These are phyloP conservation scores for Panorpa germanica DNA, from an alignment of 2,888 invertebrate genomes.

Conservation along the genomic window DNA sequence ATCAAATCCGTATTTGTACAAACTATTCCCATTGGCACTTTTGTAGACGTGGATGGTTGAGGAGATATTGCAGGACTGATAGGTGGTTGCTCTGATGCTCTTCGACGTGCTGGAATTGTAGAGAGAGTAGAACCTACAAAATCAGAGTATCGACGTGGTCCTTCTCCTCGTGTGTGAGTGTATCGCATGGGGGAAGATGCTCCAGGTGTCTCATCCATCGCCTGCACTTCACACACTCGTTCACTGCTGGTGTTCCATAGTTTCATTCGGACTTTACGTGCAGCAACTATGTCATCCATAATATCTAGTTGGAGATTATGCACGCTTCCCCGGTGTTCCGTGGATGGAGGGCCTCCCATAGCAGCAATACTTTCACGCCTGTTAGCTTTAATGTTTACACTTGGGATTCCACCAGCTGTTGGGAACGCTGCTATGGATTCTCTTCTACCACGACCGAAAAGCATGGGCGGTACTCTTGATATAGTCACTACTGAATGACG, in stretches of 20 bases:
- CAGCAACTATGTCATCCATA: slow-evolving; percentile 74
- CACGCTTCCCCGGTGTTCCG: slow-evolving; percentile 53
- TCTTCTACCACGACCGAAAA: slow-evolving; percentile 59
- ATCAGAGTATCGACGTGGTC: slow-evolving; percentile 50
- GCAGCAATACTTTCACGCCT: slow-evolving; percentile 17
- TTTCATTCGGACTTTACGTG: slow-evolving; percentile 65
- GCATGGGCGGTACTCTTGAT: slow-evolving; percentile 55
- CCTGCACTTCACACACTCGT: slow-evolving; percentile 66
- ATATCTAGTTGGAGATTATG: slow-evolving; percentile 73
- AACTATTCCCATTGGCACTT: slow-evolving; percentile 38
- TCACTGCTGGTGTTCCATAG: slow-evolving; percentile 69
- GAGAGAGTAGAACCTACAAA: slow-evolving; percentile 41
- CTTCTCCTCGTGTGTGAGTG: slow-evolving; percentile 29
- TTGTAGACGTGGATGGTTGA: slow-evolving; percentile 14
- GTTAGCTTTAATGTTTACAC: slow-evolving; percentile 8
- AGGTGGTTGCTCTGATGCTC: slow-evolving; percentile 58
- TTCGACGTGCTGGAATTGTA: slow-evolving; percentile 36
- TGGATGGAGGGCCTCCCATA: slow-evolving; percentile 47
- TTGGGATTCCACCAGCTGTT: slow-evolving; percentile 21
- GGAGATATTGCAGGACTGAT: slow-evolving; percentile 14
- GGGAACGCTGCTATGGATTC: slow-evolving; percentile 70
- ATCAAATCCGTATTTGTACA: slow-evolving; percentile 69
- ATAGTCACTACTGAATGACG: slow-evolving; percentile 77
- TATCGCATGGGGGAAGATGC: slow-evolving; percentile 34
- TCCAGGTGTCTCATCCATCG: slow-evolving; percentile 45